Conservation (phyloP, 30 jellyfish, hydroid and myxozoan species). For the Pelagia noctiluca region DNA sequence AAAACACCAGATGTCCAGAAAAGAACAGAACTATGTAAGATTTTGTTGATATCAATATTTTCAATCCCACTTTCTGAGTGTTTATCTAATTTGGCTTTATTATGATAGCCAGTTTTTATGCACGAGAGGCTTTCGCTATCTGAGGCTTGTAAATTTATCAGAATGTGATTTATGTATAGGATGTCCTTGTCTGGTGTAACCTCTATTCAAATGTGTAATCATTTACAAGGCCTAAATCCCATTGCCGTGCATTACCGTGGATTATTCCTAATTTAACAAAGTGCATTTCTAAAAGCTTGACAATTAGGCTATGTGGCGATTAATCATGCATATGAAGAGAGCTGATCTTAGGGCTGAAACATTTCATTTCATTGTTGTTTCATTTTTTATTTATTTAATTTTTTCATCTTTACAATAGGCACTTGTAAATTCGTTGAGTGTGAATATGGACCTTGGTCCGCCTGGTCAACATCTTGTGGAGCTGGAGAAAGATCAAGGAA, state of each 20-base stretch:
- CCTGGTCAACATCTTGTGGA: constrained; percentile 7
- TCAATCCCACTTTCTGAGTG: not conserved
- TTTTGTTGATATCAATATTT: not conserved
- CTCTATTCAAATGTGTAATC: no score
- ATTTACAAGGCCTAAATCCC: not conserved
- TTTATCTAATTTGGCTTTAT: not conserved
- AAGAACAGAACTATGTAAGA: constrained; percentile 48
- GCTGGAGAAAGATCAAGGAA: not conserved
- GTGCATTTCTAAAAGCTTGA: not conserved
- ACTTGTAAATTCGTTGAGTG: not conserved
- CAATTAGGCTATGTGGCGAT: no score
- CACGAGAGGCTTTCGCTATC: not conserved
- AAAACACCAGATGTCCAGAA: constrained; percentile 46
- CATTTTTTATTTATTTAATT: not conserved
- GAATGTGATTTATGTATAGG: no score
- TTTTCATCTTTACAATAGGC: not conserved
- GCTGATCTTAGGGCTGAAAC: not conserved
- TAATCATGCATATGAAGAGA: not conserved
- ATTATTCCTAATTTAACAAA: not conserved
- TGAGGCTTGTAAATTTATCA: no score
- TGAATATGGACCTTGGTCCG: not conserved
- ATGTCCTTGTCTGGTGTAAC: no score
- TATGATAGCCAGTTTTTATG: not conserved
- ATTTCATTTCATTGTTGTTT: not conserved
- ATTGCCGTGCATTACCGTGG: not conserved